Conservation (phyloP, 2,113 vertebrate genomes). For the Gymnogyps californianus region DNA sequence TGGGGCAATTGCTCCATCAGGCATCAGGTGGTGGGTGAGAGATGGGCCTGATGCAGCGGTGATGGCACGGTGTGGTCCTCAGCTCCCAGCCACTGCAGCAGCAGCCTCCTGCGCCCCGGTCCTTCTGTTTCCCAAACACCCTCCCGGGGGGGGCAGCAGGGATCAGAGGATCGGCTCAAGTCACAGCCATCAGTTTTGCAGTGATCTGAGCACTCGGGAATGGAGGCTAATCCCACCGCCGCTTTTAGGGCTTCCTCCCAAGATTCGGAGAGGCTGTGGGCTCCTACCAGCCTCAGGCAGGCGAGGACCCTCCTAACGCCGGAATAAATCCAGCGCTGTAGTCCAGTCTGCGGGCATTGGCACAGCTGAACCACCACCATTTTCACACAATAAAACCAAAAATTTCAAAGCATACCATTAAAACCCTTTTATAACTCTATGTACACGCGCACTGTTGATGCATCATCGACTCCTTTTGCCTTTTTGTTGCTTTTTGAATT, state of each 20-base stretch:
- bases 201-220: not conserved
- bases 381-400: constrained; percentile 38
- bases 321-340: not conserved
- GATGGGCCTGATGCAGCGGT: not conserved
- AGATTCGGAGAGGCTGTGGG: not conserved
- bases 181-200: not conserved
- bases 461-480: not conserved
- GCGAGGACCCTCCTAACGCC: rapidly evolving
- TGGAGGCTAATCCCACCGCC: not conserved
- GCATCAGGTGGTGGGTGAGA: not conserved
- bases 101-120: not conserved
- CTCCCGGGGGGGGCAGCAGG: not conserved
- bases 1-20: not conserved
- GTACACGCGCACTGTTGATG: not conserved
- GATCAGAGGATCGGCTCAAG: not conserved
- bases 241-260: not conserved
- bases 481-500: not conserved
- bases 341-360: not conserved
- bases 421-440: constrained; percentile 48
- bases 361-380: not conserved
- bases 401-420: constrained; percentile 24
- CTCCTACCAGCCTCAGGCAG: not conserved
- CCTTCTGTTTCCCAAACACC: not conserved
- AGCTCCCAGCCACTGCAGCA: not conserved
- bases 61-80: not conserved